A percentile compares a stretch with the other conserved stretches of the same genome.
These are phyloP conservation scores for Zaprionus camerounensis DNA, from an alignment of 1,140 invertebrate species.

Conservation along the genomic window DNA sequence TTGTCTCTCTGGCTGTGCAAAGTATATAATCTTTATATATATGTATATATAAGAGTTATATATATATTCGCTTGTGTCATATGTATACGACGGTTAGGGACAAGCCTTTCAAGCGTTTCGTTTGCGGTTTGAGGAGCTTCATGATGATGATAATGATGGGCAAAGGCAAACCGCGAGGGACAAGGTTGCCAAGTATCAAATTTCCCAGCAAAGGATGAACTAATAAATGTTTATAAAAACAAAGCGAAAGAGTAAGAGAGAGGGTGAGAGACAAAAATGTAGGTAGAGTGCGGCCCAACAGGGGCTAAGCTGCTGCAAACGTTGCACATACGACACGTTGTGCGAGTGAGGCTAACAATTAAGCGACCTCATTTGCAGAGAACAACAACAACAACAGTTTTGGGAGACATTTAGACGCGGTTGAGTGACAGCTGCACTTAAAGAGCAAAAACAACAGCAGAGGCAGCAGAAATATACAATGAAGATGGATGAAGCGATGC, in stretches of 20 bases:
- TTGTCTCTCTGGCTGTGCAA: slow-evolving; percentile 36
- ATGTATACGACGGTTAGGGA: slow-evolving; percentile 40
- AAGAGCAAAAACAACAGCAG: slow-evolving; percentile 55
- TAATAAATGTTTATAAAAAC: slow-evolving; percentile 47
- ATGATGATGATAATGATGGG: slow-evolving; percentile 32
- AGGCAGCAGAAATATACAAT: slow-evolving; percentile 27
- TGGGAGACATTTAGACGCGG: slow-evolving; percentile 74
- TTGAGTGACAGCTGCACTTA: slow-evolving; percentile 81
- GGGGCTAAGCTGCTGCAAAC: slow-evolving; percentile 33
- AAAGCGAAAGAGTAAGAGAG: background rate
- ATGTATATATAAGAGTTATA: slow-evolving; percentile 13
- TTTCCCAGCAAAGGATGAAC: slow-evolving; percentile 62
- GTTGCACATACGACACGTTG: slow-evolving; percentile 57
- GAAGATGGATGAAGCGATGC: slow-evolving; percentile 30
- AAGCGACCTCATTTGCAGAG: slow-evolving; percentile 75
- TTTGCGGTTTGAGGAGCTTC: slow-evolving; percentile 33
- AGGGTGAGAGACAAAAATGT: background rate
- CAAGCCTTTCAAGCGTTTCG: slow-evolving; percentile 63
- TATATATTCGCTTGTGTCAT: slow-evolving; percentile 1
- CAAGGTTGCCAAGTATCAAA: slow-evolving; percentile 71
- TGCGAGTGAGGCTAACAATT: slow-evolving; percentile 60
- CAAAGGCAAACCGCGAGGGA: slow-evolving; percentile 46
- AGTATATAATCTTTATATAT: slow-evolving; percentile 30
- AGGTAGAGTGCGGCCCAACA: slow-evolving; percentile 9
- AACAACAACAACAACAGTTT: slow-evolving; percentile 35